Evolutionary conservation across 2,113 vertebrate genomes (phyloP).

Genomic region (Varanus komodoensis): DNA sequence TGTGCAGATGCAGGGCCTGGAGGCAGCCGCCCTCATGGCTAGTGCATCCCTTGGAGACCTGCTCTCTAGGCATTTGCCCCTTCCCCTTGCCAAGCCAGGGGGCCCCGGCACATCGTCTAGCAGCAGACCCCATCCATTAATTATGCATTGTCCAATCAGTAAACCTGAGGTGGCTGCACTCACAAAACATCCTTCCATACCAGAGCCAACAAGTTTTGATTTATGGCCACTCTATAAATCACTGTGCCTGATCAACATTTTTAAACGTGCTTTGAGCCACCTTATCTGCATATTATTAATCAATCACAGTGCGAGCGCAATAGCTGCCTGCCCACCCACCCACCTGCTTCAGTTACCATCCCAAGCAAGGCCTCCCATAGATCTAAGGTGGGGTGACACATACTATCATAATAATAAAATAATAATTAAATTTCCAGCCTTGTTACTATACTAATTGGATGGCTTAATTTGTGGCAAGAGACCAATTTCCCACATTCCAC

Average conservation of each 20-base stretch:
- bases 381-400: neutral
- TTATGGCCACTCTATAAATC: neutral
- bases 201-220: neutral
- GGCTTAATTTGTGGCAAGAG: neutral
- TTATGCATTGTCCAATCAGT: neutral
- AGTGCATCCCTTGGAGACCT: neutral
- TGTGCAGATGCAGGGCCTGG: no score
- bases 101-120: no score
- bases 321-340: neutral
- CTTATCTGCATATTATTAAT: conserved; percentile 10
- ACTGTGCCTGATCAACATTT: neutral
- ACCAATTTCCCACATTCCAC: neutral
- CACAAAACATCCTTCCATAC: neutral
- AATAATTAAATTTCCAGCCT: neutral
- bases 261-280: neutral
- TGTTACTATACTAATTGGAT: neutral
- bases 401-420: neutral
- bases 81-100: neutral
- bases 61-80: neutral
- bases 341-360: neutral
- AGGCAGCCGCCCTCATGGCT: no score
- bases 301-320: neutral
- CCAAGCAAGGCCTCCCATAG: neutral
- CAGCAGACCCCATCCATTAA: neutral
- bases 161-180: neutral